A percentile compares a stretch with the other conserved stretches of the same genome.
These are phyloP conservation scores for Uria lomvia DNA, from an alignment of 2,113 vertebrate species.

Conservation along the genomic window DNA sequence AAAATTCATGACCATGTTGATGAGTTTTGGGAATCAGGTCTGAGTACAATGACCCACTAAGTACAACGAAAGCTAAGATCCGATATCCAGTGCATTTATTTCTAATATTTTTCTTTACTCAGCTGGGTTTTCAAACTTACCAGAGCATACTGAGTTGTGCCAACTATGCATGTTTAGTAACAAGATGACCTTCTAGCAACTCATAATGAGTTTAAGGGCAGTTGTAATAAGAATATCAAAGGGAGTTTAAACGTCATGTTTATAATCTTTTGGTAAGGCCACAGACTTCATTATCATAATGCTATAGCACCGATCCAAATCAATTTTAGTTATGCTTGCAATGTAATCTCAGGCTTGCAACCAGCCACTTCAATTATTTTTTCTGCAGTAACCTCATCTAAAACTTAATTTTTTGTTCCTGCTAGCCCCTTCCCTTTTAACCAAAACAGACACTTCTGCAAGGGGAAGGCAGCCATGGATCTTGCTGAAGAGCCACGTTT, in stretches of 20 bases:
- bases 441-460: neutral
- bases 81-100: neutral
- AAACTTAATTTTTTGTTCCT: neutral
- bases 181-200: neutral
- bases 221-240: conserved; percentile 1
- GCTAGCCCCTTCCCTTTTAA: neutral
- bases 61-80: neutral
- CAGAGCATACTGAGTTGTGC: neutral
- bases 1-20: neutral
- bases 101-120: neutral
- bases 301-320: neutral
- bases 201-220: conserved; percentile 31
- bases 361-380: neutral
- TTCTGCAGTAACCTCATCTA: neutral
- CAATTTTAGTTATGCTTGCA: neutral
- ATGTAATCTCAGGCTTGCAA: neutral
- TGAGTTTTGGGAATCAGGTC: neutral
- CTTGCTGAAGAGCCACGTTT: neutral
- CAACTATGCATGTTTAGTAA: neutral
- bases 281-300: conserved; percentile 13
- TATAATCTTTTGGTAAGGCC: neutral
- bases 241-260: neutral
- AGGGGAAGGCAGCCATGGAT: neutral
- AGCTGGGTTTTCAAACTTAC: neutral
- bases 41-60: neutral